Percentiles rank a stretch among this genome's conserved stretches.
These are phyloP conservation scores for Sinohyriopsis cumingii DNA, from an alignment of 2,888 invertebrate species.

Conservation along the genomic window DNA sequence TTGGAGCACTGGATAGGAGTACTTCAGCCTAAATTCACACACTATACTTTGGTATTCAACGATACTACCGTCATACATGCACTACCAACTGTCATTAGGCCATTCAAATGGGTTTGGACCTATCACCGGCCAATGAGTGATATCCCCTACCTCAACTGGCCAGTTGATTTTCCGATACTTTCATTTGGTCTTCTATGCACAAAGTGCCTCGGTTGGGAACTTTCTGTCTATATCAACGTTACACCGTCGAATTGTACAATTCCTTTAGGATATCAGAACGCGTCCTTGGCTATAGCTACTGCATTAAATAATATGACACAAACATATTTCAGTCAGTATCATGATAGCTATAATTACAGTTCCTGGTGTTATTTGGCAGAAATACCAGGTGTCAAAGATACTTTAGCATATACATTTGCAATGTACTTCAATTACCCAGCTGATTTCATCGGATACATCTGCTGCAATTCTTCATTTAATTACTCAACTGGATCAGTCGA, in stretches of 20 bases:
- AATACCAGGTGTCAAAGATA: slow-evolving; percentile 17
- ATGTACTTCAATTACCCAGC: slow-evolving; percentile 22
- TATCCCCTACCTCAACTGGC: slow-evolving; percentile 26
- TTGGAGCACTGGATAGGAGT: too few species aligned
- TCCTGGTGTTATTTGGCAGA: slow-evolving; percentile 23
- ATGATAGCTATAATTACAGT: not conserved
- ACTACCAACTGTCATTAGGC: not conserved
- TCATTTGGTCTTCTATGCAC: slow-evolving; percentile 24
- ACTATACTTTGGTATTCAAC: too few species aligned
- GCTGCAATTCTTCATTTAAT: slow-evolving; percentile 6
- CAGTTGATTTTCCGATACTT: slow-evolving; percentile 22
- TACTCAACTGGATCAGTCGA: too few species aligned
- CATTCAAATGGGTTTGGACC: slow-evolving; percentile 26
- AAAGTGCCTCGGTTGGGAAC: slow-evolving; percentile 3
- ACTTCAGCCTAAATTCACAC: too few species aligned
- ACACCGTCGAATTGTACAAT: slow-evolving; percentile 12
- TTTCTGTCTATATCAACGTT: slow-evolving; percentile 12
- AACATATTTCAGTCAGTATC: slow-evolving; percentile 5
- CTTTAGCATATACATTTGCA: slow-evolving; percentile 14
- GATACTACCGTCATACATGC: too few species aligned
- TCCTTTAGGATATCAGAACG: slow-evolving; percentile 8
- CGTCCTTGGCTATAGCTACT: slow-evolving; percentile 6
- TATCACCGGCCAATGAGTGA: slow-evolving; percentile 11
- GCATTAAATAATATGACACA: slow-evolving; percentile 19
- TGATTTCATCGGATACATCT: slow-evolving; percentile 21